These are phyloP conservation scores for Sitophilus oryzae DNA, from an alignment of 1,140 invertebrate species.

Conservation along the genomic window DNA sequence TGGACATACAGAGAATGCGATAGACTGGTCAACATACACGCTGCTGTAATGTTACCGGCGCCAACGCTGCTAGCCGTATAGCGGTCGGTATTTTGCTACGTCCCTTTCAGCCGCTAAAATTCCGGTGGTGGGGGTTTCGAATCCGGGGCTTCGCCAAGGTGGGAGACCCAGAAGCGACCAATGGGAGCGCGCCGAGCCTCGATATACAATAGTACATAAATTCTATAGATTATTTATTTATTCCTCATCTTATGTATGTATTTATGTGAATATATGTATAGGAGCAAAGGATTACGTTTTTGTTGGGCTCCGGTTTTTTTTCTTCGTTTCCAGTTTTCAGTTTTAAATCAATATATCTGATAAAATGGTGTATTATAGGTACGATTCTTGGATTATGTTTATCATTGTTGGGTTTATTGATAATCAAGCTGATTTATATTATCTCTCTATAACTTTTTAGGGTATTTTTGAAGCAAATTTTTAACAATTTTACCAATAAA, in stretches of 20 bases:
- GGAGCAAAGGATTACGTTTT: slow-evolving; percentile 41
- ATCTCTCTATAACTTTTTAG: too few species aligned
- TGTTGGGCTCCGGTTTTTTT: slow-evolving; percentile 23
- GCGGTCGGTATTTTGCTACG: slow-evolving; percentile 37
- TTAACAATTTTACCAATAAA: too few species aligned
- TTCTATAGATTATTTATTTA: slow-evolving; percentile 49
- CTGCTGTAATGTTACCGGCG: slow-evolving; percentile 29
- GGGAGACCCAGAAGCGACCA: slow-evolving; percentile 35
- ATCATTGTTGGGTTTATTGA: too few species aligned
- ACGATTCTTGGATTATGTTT: too few species aligned
- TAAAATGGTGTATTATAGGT: too few species aligned
- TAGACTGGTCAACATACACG: too few species aligned
- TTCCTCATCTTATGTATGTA: slow-evolving; percentile 46
- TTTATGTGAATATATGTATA: slow-evolving; percentile 45
- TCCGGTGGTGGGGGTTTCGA: slow-evolving; percentile 31
- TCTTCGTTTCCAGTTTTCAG: slow-evolving; percentile 13
- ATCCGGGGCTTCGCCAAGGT: slow-evolving; percentile 36
- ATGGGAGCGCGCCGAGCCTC: slow-evolving; percentile 31
- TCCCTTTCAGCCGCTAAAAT: slow-evolving; percentile 32
- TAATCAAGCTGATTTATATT: too few species aligned
- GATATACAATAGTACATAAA: slow-evolving; percentile 47
- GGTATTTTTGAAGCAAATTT: too few species aligned
- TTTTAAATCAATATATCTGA: neutral
- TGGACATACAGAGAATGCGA: too few species aligned
- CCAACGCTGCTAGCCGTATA: slow-evolving; percentile 38